phyloP scores from a whole-genome alignment of 2,797 vertebrate genomes.

The Xiphorhynchus erythropygius region DNA sequence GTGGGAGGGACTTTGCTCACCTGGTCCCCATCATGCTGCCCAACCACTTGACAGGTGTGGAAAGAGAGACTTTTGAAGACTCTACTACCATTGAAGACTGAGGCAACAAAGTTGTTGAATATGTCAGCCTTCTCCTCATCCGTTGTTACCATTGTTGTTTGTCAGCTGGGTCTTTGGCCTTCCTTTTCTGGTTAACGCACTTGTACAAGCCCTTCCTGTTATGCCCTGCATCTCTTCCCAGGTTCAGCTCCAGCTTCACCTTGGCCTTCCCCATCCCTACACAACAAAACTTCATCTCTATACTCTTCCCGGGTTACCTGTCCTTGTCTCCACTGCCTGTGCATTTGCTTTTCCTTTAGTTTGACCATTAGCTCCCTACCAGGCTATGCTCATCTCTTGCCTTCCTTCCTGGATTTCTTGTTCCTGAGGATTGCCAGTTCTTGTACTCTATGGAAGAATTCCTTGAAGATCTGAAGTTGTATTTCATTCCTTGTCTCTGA shows the following conservation, averaged over 20 bases:
- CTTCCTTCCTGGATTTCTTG: background rate
- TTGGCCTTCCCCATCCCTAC: background rate
- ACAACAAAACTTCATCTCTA: background rate
- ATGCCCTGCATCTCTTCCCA: background rate
- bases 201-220: background rate
- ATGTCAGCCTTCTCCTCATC: background rate
- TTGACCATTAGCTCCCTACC: background rate
- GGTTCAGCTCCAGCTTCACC: background rate
- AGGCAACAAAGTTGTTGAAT: background rate
- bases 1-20: background rate
- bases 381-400: background rate
- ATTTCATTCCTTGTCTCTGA: too few relatives aligned
- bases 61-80: too few relatives aligned
- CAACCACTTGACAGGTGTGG: background rate
- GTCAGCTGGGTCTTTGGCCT: background rate
- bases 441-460: background rate
- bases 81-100: background rate
- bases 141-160: background rate
- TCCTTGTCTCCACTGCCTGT: background rate
- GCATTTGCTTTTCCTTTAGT: background rate
- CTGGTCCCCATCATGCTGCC: background rate
- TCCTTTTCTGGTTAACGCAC: background rate
- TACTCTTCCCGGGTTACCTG: background rate
- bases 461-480: background rate
- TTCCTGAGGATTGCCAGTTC: background rate